Evolutionary conservation across 1,140 invertebrate species (phyloP), one percentile per base, ranked within the genome.

Genomic region (Oppia nitens): DNA sequence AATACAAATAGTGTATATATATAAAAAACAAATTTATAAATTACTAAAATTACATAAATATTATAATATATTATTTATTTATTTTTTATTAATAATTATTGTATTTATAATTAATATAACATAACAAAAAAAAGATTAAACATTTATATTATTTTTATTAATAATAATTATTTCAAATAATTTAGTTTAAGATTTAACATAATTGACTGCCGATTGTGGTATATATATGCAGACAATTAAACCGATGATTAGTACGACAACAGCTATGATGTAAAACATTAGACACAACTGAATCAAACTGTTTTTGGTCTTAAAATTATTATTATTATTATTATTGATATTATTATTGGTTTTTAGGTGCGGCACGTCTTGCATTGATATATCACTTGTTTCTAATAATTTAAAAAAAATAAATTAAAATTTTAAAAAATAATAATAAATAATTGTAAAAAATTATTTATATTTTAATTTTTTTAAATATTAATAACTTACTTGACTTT

Each of bases 281-380:
- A 57, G 50, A 50, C 27, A 57, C n/a, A 49, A 57, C 1, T 47
- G 56, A n/a, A 57, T 12, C n/a, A 57, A 57, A 2, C 47, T 49
- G 17, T 45, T 57, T 23, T 49, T 47, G 2, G n/a, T n/a, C n/a
- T 45, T 23, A 1, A 49, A 47, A 24, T 47, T 57, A 23, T 57
- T 24, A 1, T 49, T 57, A 14, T 26, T 24, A 32, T 57, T 45
- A 52, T 27, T 57, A 23, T 45, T 57, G 25, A 49, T 23, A 11
- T 48, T 49, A 3, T 20, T 49, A 29, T 11, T 24, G 17, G 27
- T 49, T 17, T 45, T 26, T n/a, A n/a, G n/a, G n/a, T n/a, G n/a
- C n/a, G n/a, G n/a, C 17, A 26, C 47, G 27, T 24, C 21, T 17
- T 56, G 14, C 2, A 20, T n/a, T 1, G 24, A 24, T 26, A 57